phyloP scores from a whole-genome alignment of 2,113 vertebrate species.

The Pygathrix nemaeus region DNA sequence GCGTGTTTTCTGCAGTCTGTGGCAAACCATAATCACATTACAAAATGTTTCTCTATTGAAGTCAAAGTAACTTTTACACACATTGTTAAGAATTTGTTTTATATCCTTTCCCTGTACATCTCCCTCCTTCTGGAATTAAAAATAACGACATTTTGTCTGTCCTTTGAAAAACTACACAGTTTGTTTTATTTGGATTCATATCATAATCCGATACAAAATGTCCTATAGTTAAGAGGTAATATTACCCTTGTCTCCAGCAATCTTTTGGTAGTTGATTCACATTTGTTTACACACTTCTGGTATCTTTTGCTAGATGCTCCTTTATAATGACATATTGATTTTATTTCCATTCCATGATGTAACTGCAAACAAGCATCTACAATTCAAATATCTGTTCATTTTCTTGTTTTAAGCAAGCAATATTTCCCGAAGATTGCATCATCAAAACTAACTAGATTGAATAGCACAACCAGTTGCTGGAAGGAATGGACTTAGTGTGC shows the following conservation, averaged over 20 bases:
- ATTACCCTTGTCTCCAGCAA: background rate
- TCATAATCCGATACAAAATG: background rate
- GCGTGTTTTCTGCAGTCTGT: background rate
- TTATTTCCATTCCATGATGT: constrained; percentile 38
- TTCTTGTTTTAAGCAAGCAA: constrained; percentile 16
- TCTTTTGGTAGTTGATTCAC: background rate
- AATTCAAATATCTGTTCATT: constrained; percentile 23
- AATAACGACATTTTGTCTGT: background rate
- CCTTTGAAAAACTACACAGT: background rate
- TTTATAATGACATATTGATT: constrained; percentile 26
- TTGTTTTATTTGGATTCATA: background rate
- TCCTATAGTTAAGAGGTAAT: background rate
- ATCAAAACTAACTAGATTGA: background rate
- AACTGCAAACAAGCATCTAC: background rate
- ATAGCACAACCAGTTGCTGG: background rate
- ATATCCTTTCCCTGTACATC: background rate
- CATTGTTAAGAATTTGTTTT: background rate
- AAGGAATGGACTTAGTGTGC: background rate
- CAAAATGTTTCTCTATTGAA: background rate
- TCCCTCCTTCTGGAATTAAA: background rate
- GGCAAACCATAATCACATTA: background rate
- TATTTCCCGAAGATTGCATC: background rate
- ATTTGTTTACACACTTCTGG: background rate
- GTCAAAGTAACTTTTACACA: background rate
- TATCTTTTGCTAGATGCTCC: background rate